phyloP scores from a whole-genome alignment of 2,797 vertebrate genomes.

The Macropodus opercularis region DNA sequence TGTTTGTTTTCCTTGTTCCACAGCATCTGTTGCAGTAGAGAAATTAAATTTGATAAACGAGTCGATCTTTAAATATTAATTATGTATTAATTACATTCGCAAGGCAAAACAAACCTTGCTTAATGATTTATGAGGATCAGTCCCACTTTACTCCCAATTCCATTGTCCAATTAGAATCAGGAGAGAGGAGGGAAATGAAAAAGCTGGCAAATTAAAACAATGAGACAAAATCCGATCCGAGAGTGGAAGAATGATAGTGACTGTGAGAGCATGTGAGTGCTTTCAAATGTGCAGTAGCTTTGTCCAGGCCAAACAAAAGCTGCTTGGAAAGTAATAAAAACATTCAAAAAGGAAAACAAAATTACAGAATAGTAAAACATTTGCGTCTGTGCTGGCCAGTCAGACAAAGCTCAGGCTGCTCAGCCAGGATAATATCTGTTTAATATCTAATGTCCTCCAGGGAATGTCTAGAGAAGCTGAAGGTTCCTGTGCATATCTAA shows the following conservation, averaged over 20 bases:
- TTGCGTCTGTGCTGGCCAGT: too few relatives aligned
- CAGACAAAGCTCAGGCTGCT: too few relatives aligned
- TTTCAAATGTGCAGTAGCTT: not conserved
- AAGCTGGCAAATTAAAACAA: conserved; percentile 67
- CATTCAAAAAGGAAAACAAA: not conserved
- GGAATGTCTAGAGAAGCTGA: too few relatives aligned
- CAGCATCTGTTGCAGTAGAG: conserved; percentile 69
- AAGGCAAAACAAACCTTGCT: conserved; percentile 89
- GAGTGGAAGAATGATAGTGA: conserved; percentile 2
- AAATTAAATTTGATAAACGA: conserved; percentile 92
- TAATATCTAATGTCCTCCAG: too few relatives aligned
- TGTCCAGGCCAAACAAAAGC: not conserved
- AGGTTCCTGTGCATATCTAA: too few relatives aligned
- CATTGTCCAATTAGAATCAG: conserved; percentile 77
- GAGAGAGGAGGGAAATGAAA: conserved; percentile 54
- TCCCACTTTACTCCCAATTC: conserved; percentile 81
- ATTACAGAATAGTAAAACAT: too few relatives aligned
- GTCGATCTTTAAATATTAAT: conserved; percentile 97
- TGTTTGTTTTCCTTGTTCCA: conserved; percentile 70
- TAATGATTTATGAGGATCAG: conserved; percentile 90
- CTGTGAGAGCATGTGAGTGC: conserved; percentile 21
- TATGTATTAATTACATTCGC: conserved; percentile 95
- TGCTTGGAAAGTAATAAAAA: not conserved
- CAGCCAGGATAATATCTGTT: too few relatives aligned
- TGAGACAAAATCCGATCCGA: conserved; percentile 48